A percentile compares a stretch with the other conserved stretches of the same genome.
phyloP scores from a whole-genome alignment of 2,113 vertebrate species.

The Indicator maculatus region DNA sequence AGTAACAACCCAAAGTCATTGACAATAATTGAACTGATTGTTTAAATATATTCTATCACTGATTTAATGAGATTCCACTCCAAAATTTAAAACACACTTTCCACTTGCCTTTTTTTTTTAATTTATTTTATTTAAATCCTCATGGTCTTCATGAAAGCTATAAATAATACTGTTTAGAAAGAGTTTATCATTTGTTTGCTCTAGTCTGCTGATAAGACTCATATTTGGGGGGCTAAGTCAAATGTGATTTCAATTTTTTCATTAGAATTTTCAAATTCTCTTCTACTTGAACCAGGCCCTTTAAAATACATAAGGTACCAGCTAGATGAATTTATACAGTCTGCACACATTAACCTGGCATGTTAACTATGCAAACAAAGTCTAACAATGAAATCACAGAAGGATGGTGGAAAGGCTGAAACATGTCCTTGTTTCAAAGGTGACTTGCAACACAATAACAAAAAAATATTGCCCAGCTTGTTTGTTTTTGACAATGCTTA shows the following conservation, averaged over 20 bases:
- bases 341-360: background rate
- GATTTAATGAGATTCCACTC: background rate
- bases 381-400: slow-evolving; percentile 11
- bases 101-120: background rate
- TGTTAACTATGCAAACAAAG: slow-evolving; percentile 23
- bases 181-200: background rate
- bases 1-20: background rate
- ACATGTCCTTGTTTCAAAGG: slow-evolving; percentile 10
- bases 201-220: background rate
- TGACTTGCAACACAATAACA: background rate
- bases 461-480: background rate
- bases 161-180: background rate
- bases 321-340: background rate
- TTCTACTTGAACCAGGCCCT: background rate
- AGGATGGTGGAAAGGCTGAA: slow-evolving; percentile 6
- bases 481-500: background rate
- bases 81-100: background rate
- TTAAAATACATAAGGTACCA: background rate
- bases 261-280: background rate
- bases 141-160: background rate
- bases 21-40: background rate
- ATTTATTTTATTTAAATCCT: background rate
- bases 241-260: background rate
- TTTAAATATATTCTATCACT: background rate
- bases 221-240: background rate